These are phyloP conservation scores for Oceanodroma tethys DNA, from an alignment of 2,113 vertebrate genomes.

Conservation along the genomic window DNA sequence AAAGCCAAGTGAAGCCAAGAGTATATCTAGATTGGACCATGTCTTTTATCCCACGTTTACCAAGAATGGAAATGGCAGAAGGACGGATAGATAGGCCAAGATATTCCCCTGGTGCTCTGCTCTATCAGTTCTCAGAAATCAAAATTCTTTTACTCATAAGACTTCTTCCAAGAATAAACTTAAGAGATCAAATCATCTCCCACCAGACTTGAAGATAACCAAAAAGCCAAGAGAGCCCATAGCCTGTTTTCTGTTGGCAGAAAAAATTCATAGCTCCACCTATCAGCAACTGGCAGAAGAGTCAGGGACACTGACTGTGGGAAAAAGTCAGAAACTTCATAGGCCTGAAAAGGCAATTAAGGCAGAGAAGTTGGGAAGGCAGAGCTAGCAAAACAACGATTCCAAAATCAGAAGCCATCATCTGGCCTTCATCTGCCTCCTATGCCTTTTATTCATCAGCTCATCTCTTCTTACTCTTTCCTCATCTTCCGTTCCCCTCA, in stretches of 20 bases:
- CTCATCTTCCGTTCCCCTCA: not conserved
- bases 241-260: not conserved
- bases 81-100: not conserved
- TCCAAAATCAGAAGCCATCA: not conserved
- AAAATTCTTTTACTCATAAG: not conserved
- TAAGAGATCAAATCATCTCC: not conserved
- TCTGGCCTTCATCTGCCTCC: not conserved
- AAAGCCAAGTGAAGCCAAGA: not conserved
- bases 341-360: not conserved
- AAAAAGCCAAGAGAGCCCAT: not conserved
- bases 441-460: not conserved
- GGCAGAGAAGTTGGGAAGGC: not conserved
- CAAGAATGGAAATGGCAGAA: not conserved
- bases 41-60: not conserved
- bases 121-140: not conserved
- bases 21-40: not conserved
- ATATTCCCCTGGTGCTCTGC: not conserved
- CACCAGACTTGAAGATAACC: not conserved
- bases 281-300: not conserved
- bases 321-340: not conserved
- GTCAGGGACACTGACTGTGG: not conserved
- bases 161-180: not conserved
- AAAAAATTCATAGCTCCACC: not conserved
- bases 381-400: not conserved
- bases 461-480: not conserved